A percentile compares a stretch with the other conserved stretches of the same genome.
These are phyloP conservation scores for Tipula confusa DNA, from an alignment of 2,888 invertebrate genomes.

Conservation along the genomic window DNA sequence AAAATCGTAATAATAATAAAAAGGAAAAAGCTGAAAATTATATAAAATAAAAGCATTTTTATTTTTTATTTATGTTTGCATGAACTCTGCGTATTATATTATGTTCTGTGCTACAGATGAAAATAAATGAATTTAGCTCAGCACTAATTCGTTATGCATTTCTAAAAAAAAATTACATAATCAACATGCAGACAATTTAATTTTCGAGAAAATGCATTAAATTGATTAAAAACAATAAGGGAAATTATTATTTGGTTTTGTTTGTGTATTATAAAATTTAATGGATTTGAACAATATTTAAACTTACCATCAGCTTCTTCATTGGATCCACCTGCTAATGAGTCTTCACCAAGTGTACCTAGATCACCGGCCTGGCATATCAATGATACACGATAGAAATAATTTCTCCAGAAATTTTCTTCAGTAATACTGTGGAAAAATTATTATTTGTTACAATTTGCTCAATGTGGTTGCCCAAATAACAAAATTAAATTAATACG, in stretches of 20 bases:
- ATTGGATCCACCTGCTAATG: constrained; percentile 47
- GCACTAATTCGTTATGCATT: constrained; percentile 6
- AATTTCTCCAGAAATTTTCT: constrained; percentile 99
- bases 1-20: not conserved
- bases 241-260: not conserved
- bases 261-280: not conserved
- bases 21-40: not conserved
- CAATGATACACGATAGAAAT: constrained; percentile 97
- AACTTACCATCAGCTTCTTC: constrained; percentile 45
- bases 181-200: constrained; percentile 8
- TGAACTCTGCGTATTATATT: not conserved
- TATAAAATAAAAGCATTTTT: not conserved
- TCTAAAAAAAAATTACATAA: not conserved
- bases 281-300: not conserved
- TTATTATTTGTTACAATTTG: too few relatives aligned
- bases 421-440: constrained; percentile 74
- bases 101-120: not conserved
- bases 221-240: not conserved
- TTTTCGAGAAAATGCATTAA: constrained; percentile 13
- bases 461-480: too few relatives aligned
- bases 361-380: constrained; percentile 93
- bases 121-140: not conserved
- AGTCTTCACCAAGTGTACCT: constrained; percentile 50
- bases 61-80: not conserved
- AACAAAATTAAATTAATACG: too few relatives aligned